A percentile compares a stretch with the other conserved stretches of the same genome.
These are phyloP conservation scores for Acromyrmex charruanus DNA, from an alignment of 1,140 invertebrate genomes.

Conservation along the genomic window DNA sequence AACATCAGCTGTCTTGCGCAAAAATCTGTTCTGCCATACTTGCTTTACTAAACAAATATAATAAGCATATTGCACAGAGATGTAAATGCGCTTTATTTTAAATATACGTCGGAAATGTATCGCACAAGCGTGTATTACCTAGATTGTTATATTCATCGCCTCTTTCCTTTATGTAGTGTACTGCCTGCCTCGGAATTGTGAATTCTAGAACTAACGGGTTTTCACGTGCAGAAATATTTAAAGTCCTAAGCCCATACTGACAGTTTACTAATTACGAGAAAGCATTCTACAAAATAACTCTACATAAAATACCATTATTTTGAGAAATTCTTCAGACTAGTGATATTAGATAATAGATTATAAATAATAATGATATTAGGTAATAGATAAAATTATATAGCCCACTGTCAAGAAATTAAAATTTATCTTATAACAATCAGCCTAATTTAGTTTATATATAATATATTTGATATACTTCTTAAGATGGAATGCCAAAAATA, in stretches of 20 bases:
- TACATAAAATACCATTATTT: background rate
- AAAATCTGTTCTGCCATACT: background rate
- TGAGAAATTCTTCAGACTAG: background rate
- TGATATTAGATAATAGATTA: background rate
- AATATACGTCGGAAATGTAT: conserved; percentile 28
- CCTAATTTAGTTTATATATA: background rate
- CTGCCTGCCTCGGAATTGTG: conserved; percentile 31
- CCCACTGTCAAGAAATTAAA: background rate
- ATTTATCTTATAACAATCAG: background rate
- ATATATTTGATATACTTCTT: background rate
- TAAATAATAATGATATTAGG: background rate
- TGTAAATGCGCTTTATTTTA: conserved; percentile 36
- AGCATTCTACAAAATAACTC: background rate
- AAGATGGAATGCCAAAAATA: background rate
- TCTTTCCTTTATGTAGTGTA: conserved; percentile 7
- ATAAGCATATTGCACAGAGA: conserved; percentile 4
- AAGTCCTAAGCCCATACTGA: conserved; percentile 36
- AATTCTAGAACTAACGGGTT: conserved; percentile 55
- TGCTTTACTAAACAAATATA: background rate
- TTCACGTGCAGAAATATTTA: conserved; percentile 49
- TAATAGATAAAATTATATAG: background rate
- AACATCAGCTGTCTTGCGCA: background rate
- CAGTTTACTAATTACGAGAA: conserved; percentile 45
- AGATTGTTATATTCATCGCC: conserved; percentile 43
- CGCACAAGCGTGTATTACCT: conserved; percentile 28